phyloP scores from a whole-genome alignment of 2,888 invertebrate species.

The Ochropleura leucogaster region DNA sequence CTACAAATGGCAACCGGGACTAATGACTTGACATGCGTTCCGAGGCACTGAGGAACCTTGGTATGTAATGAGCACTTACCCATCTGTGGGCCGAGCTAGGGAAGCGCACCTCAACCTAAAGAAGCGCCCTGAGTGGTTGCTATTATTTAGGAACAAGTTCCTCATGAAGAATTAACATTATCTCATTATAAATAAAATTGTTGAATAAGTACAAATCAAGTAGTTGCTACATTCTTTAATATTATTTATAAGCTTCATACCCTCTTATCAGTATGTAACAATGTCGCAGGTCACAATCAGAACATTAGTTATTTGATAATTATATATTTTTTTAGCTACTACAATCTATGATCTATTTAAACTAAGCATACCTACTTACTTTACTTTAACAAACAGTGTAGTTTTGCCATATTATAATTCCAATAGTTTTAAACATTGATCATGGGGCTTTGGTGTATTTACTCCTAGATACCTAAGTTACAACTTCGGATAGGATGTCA shows the following conservation, averaged over 20 bases:
- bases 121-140: no score
- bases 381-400: background rate
- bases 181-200: constrained; percentile 31
- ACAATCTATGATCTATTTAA: constrained; percentile 47
- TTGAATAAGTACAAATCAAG: constrained; percentile 38
- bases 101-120: no score
- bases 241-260: constrained; percentile 6
- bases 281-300: constrained; percentile 57
- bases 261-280: constrained; percentile 45
- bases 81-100: no score
- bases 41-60: no score
- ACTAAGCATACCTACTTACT: constrained; percentile 9
- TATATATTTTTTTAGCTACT: constrained; percentile 33
- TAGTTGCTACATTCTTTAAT: constrained; percentile 48
- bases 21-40: no score
- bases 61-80: no score
- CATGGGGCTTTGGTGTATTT: background rate
- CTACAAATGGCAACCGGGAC: no score
- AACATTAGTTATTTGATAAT: constrained; percentile 54
- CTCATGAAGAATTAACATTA: background rate
- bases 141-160: no score
- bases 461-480: background rate
- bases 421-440: constrained; percentile 1
- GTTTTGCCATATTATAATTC: background rate
- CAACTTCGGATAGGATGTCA: background rate